Evolutionary conservation across 2,888 invertebrate species (phyloP), one percentile per base, ranked within the genome.

Genomic region (Capitulum mitella): DNA sequence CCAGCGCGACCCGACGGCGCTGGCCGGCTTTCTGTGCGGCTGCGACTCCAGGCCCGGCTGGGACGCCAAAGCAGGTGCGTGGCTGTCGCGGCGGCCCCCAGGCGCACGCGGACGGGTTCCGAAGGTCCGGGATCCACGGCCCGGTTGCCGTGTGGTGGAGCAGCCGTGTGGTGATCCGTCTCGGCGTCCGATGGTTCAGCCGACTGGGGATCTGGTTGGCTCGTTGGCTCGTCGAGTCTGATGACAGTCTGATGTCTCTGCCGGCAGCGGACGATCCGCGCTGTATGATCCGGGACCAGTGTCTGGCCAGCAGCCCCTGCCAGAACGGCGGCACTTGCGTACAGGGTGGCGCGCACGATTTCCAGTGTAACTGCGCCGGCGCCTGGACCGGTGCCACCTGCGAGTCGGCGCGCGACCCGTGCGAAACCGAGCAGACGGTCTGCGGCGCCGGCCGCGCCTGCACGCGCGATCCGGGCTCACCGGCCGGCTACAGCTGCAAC

Each of bases 401-500:
- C 37, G 70, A 70, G 26, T 40, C 16, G 70, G 37, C 40, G 70
- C 37, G 70, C 37, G 70, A 70, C 37, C 70, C 70, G 26, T 70
- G 70, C 37, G 70, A 70, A 40, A 26, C 70, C 0, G 37, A 70
- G 40, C 70, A 16, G 70, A 26, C 37, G 1, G 40, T 70, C 26
- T 76, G 76, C 46, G 76, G 76, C 46, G 46, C 29, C 29, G 76
- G 76, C 16, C 14, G 76, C 29, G 46, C 43, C 16, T 76, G 76
- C 8, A 32, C 29, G 43, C n/a, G 76, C 5, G 76, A 76, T 29
- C 16, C 76, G 1, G 46, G 29, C 16, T 29, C 29, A 0, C 29
- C 32, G 16, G 76, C 48, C 76, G 76, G 76, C 46, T 76, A 76
- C 76, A 76, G 76, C 76, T 76, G 76, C 32, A 76, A 76, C 76